Evolutionary conservation across 1,140 invertebrate genomes (phyloP), one percentile per base, ranked within the genome.

Genomic region (Teleogryllus occipitalis): DNA sequence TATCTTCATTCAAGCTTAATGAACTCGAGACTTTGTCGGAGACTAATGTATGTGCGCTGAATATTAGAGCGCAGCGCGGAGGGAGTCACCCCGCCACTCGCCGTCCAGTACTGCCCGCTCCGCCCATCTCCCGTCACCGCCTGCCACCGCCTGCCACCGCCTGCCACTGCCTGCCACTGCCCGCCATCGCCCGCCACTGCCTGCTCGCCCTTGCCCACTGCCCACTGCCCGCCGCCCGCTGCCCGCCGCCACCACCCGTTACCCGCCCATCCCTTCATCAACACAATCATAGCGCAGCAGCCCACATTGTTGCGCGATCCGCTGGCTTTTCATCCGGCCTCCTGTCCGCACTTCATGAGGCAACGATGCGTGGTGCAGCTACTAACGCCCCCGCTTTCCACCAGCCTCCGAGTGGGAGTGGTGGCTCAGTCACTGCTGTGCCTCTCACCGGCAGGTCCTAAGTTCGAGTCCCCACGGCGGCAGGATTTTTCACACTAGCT

Each of bases 1-100:
- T 65, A 65, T 65, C 54, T 65, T 65, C 54, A 65, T 65, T 65
- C 54, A 65, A 65, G 54, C 54, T 65, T 65, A 65, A 65, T 65
- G 54, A 65, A 65, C 54, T 65, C 54, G 18, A 65, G 54, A 65
- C 54, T 18, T 65, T 65, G 54, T 65, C 54, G 54, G 54, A 65
- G 54, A 65, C 54, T 65, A 65, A 65, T 65, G 54, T 65, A 65
- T 65, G 54, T 65, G 54, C 54, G 54, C 54, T 65, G 54, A 65
- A 65, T 65, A 3, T 65, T 65, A 65, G 54, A 65, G 54, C 54
- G 54, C 54, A 18, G 54, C 54, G 54, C 54, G 18, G 2, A 14
- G 54, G 54, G 54, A 65, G 18, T 18, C 10, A 65, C 54, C 10
- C 54, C 54, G 10, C 54, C 54, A 65, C 54, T 65, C 10, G 54